phyloP scores from a whole-genome alignment of 2,888 invertebrate genomes.

The Pachydiplax longipennis region DNA sequence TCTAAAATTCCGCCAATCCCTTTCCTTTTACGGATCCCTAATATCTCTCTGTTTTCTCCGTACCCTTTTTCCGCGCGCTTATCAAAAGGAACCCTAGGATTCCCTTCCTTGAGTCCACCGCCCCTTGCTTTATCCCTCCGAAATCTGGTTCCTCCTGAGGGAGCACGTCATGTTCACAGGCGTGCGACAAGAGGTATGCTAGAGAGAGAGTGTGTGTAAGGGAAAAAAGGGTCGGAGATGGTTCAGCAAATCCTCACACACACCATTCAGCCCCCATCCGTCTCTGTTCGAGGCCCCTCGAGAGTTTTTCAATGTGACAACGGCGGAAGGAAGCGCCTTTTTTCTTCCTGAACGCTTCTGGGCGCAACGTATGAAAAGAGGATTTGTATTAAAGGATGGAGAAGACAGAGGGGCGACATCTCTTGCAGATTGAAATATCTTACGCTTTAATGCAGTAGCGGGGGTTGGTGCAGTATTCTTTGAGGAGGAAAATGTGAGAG shows the following conservation, averaged over 20 bases:
- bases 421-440: background rate
- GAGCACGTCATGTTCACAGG: background rate
- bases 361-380: background rate
- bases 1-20: background rate
- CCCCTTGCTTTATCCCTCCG: background rate
- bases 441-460: background rate
- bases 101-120: background rate
- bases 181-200: background rate
- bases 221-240: background rate
- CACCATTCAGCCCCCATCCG: background rate
- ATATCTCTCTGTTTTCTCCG: background rate
- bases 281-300: background rate
- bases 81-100: background rate
- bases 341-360: background rate
- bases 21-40: background rate
- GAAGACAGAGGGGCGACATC: background rate
- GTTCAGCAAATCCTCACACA: background rate
- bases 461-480: background rate
- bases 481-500: background rate
- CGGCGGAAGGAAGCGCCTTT: background rate
- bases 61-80: background rate
- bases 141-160: background rate
- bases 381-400: background rate
- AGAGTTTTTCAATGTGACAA: background rate
- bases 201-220: background rate